These are phyloP conservation scores for Ariopsis seemanni DNA, from an alignment of 2,113 vertebrate species.

Conservation along the genomic window DNA sequence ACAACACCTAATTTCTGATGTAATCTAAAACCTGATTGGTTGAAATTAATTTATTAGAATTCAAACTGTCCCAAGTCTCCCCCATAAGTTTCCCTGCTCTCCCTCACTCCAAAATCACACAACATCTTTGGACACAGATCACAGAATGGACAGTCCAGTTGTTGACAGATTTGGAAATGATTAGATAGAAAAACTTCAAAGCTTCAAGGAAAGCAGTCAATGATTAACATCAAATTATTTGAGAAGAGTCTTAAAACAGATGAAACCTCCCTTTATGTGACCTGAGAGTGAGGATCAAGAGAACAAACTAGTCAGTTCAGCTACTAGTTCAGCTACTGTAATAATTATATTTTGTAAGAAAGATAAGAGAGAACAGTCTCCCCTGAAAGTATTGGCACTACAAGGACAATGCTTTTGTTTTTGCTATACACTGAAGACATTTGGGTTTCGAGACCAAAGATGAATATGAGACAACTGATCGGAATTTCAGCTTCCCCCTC, in stretches of 20 bases:
- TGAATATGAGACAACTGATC: not conserved
- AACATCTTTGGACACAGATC: constrained; percentile 21
- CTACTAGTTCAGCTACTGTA: not conserved
- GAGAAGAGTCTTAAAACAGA: not conserved
- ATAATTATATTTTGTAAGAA: not conserved
- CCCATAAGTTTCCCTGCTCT: no score
- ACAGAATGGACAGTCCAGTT: not conserved
- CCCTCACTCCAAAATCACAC: not conserved
- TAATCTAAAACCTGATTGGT: no score
- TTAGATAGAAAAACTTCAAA: not conserved
- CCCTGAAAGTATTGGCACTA: not conserved
- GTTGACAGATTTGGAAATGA: not conserved
- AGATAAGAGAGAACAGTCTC: not conserved
- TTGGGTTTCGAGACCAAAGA: not conserved
- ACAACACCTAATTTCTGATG: no score
- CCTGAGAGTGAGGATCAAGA: not conserved
- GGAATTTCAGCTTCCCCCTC: no score
- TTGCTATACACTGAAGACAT: not conserved
- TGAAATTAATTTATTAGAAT: no score
- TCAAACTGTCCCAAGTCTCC: no score
- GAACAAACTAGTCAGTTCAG: not conserved
- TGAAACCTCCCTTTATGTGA: not conserved
- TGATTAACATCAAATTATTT: not conserved
- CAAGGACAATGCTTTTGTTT: not conserved
- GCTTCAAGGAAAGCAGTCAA: not conserved